A percentile compares a stretch with the other conserved stretches of the same genome.
Evolutionary conservation across 2,113 vertebrate genomes (phyloP).

Genomic region (Pipra filicauda): DNA sequence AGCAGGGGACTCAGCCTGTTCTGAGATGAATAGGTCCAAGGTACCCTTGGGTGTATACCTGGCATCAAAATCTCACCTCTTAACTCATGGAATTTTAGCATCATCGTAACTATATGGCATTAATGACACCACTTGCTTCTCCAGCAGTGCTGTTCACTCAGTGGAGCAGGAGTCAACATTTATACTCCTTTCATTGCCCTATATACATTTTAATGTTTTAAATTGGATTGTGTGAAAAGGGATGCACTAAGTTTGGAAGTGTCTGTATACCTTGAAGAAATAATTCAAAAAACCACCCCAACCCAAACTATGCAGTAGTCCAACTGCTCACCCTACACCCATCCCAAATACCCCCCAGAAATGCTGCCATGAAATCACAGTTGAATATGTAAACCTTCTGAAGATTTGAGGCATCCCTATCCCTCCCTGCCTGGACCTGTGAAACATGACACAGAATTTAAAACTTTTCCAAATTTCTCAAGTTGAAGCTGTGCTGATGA

Average conservation of each 20-base stretch:
- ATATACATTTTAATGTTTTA: background rate
- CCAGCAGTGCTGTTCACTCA: background rate
- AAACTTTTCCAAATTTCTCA: rapidly evolving
- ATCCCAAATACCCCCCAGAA: background rate
- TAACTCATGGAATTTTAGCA: background rate
- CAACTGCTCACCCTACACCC: background rate
- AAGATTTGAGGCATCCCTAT: rapidly evolving
- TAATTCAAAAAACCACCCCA: background rate
- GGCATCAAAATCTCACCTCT: background rate
- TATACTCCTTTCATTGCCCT: background rate
- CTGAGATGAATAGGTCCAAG: background rate
- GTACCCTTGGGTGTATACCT: background rate
- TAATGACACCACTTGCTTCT: background rate
- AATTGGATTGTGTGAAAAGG: background rate
- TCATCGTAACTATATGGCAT: rapidly evolving
- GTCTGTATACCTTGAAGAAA: background rate
- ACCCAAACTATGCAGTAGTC: background rate
- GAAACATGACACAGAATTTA: rapidly evolving
- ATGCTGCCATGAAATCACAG: background rate
- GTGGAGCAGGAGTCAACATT: background rate
- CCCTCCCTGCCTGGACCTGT: background rate
- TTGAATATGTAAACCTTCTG: rapidly evolving
- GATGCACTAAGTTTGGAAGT: background rate
- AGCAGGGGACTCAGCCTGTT: background rate
- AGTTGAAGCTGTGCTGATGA: background rate